Base-by-base conservation (phyloP, 1,140 invertebrate species). In the Chrysoperla carnea region DNA sequence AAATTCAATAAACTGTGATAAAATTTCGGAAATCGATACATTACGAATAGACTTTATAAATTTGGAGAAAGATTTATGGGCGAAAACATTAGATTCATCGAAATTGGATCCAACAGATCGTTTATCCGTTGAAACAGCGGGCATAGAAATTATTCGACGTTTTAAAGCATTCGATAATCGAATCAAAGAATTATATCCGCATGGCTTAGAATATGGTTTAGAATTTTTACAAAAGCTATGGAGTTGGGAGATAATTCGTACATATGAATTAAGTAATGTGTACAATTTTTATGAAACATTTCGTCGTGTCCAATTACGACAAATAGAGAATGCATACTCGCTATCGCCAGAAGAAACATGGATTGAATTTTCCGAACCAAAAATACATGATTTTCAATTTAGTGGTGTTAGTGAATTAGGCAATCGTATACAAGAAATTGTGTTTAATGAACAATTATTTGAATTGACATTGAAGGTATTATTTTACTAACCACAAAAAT, bases 401-500 rank as follows among this genome's bases (percentile, higher is more conserved):
- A 56, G 57, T 8, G 68, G 70, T 0, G 64, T 77, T 12, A 52
- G 64, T 11, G 49, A 55, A 12, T 58, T 68, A 0, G 52, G 73
- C 15, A 54, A 60, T 9, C 62, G 64, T 33, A 58, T 79, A 9
- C 50, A 69, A 41, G 63, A 68, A 9, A 46, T 70, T 13, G 62
- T 76, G 40, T 56, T 65, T 14, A 62, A 72, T 36, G 71, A 76
- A 29, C 64, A 72, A 45, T 55, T 80, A 41, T 82, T 76, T 58
- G 58, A 70, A 35, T 62, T 64, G 7, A 67, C 68, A n/a, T 58
- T 72, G 49, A 55, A 76, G 75, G 78, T 81, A 75, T 58, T 56
- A 55, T 43, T 29, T 23, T 41, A 44, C 40, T 28, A 44, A 44
- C 28, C 28, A 33, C 9, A 41, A 39, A 41, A 39, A 41, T 23